These are phyloP conservation scores for Caenorhabditis inopinata DNA, from an alignment of 1,140 invertebrate genomes.

Conservation along the genomic window DNA sequence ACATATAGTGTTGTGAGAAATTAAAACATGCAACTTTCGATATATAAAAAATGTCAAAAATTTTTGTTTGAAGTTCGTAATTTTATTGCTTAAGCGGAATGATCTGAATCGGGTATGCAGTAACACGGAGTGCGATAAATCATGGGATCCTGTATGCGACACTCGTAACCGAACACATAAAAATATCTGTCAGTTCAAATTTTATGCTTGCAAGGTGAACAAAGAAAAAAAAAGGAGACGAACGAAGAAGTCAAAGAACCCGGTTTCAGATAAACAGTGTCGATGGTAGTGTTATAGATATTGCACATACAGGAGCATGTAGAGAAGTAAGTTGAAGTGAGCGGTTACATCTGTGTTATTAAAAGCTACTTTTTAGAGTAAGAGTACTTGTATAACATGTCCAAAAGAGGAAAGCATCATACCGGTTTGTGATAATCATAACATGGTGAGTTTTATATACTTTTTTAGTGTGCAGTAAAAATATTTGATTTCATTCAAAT, in stretches of 20 bases:
- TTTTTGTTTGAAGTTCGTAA: neutral
- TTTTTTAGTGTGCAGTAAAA: too few species aligned
- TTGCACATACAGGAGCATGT: constrained; percentile 44
- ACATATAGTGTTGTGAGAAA: neutral
- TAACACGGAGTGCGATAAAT: constrained; percentile 31
- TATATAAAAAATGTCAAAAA: neutral
- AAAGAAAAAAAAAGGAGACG: neutral
- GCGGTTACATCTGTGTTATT: neutral
- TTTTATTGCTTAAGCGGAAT: neutral
- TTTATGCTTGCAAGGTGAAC: constrained; percentile 37
- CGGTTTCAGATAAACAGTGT: neutral
- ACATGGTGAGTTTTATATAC: constrained; percentile 5
- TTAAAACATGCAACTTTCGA: neutral
- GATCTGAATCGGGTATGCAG: constrained; percentile 29
- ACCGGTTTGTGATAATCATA: constrained; percentile 44
- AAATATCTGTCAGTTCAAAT: constrained; percentile 45
- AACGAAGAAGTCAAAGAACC: neutral
- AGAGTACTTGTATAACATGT: constrained; percentile 39
- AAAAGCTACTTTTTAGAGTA: neutral
- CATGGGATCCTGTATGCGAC: constrained; percentile 43
- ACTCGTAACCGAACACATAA: constrained; percentile 39
- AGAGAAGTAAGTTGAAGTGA: neutral
- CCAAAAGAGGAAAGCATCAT: constrained; percentile 17
- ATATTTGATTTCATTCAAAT: too few species aligned
- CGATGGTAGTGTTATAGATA: constrained; percentile 19